Evolutionary conservation across 2,888 invertebrate species (phyloP), one percentile per base, ranked within the genome.

Genomic region (Mycogona germanica): DNA sequence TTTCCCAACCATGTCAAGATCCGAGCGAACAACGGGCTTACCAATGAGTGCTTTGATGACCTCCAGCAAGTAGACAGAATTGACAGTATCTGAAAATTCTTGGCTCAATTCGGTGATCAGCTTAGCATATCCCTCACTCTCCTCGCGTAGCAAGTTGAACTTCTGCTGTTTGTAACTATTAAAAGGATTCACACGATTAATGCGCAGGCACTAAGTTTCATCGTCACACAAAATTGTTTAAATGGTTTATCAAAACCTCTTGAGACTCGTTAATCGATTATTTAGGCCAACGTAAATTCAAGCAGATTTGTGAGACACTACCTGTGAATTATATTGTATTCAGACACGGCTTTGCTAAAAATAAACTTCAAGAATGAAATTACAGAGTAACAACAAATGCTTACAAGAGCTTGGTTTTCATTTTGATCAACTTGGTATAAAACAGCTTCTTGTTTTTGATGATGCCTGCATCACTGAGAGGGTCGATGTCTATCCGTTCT

Each of bases 101-200:
- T 89, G 88, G 75, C 88, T 89, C 57, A 98, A 73, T 75, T 96
- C 96, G 19, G 89, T 84, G 55, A 95, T 82, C 44, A 97, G 75
- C 71, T 99, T 99, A 2, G 97, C 87, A 74, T 93, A 99, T 5
- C 98, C 98, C 76, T 99, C 98, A 73, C 88, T 93, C 74, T 99
- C 98, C 74, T 99, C 98, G 52, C 98, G 80, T 67, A 97, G 86
- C 64, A 99, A 76, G 75, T 99, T 99, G 71, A 96, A 99, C 67
- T 99, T 97, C 64, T 95, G 83, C 72, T 99, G 98, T 70, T 98
- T 99, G 71, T 97, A 99, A 71, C 97, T 97, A 71, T n/a, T n/a
- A n/a, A n/a, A n/a, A n/a, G n/a, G n/a, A n/a, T n/a, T n/a, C n/a
- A n/a, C n/a, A n/a, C n/a, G n/a, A n/a, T n/a, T n/a, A n/a, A n/a